Evolutionary conservation across 2,888 invertebrate genomes (phyloP).

Genomic region (Agrochola lychnidis): DNA sequence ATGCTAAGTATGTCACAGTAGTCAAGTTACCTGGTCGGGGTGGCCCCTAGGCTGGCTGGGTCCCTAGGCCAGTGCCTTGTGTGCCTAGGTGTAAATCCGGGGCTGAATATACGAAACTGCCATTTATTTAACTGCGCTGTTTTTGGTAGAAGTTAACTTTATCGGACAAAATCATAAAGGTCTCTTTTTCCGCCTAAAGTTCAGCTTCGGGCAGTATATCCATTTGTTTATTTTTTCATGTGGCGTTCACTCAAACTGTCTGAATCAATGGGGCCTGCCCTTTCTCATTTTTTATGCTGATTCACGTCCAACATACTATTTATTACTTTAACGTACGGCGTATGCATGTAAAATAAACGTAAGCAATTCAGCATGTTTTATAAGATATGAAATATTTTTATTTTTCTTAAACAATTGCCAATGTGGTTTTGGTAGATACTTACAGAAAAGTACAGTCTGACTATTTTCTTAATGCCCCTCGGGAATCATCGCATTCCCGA

Average conservation of each 20-base stretch:
- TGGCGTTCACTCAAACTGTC: constrained; percentile 37
- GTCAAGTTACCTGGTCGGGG: too few species aligned
- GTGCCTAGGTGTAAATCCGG: too few species aligned
- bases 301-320: constrained; percentile 32
- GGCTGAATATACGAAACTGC: neutral
- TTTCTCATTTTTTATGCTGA: constrained; percentile 43
- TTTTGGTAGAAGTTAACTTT: constrained; percentile 12
- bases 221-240: constrained; percentile 39
- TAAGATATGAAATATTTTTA: neutral
- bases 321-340: constrained; percentile 17
- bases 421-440: neutral
- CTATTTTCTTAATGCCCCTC: too few species aligned
- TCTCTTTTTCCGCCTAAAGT: constrained; percentile 5
- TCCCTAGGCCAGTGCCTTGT: too few species aligned
- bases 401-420: neutral
- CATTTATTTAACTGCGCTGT: constrained; percentile 1
- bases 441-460: too few species aligned
- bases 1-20: too few species aligned
- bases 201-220: constrained; percentile 16
- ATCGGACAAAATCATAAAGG: constrained; percentile 19
- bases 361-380: neutral
- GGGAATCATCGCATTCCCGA: too few species aligned
- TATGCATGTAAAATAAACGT: neutral
- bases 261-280: constrained; percentile 38
- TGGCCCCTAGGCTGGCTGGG: too few species aligned